Evolutionary conservation across 1,140 invertebrate genomes (phyloP).

Genomic region (Drosophila parvula): DNA sequence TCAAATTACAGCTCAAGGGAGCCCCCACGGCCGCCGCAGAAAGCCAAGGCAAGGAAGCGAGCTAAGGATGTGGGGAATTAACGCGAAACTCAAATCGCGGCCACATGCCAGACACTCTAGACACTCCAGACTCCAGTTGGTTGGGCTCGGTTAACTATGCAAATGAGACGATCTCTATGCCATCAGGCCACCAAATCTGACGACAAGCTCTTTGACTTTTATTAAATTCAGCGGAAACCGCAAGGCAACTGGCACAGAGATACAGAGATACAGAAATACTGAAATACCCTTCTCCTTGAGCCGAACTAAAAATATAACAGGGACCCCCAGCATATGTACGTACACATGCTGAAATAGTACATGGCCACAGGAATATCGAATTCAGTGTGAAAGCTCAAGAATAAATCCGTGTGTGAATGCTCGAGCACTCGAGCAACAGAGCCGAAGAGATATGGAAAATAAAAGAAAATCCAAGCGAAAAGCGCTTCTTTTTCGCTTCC

Average conservation of each 20-base stretch:
- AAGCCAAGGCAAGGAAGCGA: neutral
- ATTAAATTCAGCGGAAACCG: constrained; percentile 40
- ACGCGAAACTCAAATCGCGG: constrained; percentile 37
- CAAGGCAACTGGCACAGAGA: constrained; percentile 12
- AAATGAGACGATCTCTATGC: constrained; percentile 40
- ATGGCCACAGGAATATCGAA: constrained; percentile 16
- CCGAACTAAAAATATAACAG: neutral
- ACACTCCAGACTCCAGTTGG: constrained; percentile 8
- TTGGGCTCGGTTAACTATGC: constrained; percentile 34
- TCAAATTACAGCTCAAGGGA: constrained; percentile 73
- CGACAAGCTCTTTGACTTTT: constrained; percentile 31
- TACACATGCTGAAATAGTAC: constrained; percentile 8
- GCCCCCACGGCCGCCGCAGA: neutral
- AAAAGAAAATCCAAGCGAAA: neutral
- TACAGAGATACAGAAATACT: neutral
- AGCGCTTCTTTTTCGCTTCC: neutral
- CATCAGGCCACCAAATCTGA: constrained; percentile 31
- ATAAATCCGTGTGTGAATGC: constrained; percentile 9
- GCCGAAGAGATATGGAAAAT: constrained; percentile 7
- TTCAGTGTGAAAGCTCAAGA: constrained; percentile 1
- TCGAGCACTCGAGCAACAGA: neutral
- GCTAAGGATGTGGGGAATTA: constrained; percentile 37
- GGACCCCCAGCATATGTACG: too few species aligned
- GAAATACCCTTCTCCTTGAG: neutral
- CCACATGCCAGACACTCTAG: constrained; percentile 29